phyloP scores from a whole-genome alignment of 2,888 invertebrate genomes.

The Sesia apiformis region DNA sequence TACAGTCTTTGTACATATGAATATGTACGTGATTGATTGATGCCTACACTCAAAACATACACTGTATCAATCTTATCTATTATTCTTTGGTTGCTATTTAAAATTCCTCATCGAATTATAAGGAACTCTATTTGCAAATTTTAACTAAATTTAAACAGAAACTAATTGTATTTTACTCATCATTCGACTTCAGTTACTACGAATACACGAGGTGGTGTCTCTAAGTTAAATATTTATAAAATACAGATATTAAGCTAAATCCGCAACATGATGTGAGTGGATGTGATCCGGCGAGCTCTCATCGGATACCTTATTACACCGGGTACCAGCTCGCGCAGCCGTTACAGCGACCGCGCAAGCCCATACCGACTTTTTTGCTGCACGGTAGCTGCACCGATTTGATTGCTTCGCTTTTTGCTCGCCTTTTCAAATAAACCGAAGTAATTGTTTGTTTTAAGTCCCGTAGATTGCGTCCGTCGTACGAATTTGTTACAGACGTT shows the following conservation, averaged over 20 bases:
- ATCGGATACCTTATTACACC: constrained; percentile 52
- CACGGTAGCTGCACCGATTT: constrained; percentile 65
- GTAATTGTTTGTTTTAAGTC: constrained; percentile 74
- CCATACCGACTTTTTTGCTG: constrained; percentile 55
- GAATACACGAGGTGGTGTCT: too few relatives aligned
- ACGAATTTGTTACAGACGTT: constrained; percentile 63
- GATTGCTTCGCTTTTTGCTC: constrained; percentile 67
- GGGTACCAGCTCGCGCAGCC: constrained; percentile 25
- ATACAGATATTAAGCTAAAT: constrained; percentile 6
- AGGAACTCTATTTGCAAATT: too few relatives aligned
- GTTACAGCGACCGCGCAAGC: constrained; percentile 44
- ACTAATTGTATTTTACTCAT: too few relatives aligned
- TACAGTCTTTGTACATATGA: constrained; percentile 20
- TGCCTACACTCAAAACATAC: too few relatives aligned
- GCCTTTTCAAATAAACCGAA: constrained; percentile 67
- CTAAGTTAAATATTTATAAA: background rate
- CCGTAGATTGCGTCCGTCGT: constrained; percentile 61
- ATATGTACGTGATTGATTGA: too few relatives aligned
- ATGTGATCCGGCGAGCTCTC: constrained; percentile 27
- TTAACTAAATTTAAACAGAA: too few relatives aligned
- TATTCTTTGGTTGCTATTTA: too few relatives aligned
- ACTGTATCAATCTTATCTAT: too few relatives aligned
- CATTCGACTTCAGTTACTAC: too few relatives aligned
- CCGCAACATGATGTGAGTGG: constrained; percentile 12
- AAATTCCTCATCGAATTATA: too few relatives aligned